Evolutionary conservation across 2,113 vertebrate genomes (phyloP).

Genomic region (Eublepharis macularius): DNA sequence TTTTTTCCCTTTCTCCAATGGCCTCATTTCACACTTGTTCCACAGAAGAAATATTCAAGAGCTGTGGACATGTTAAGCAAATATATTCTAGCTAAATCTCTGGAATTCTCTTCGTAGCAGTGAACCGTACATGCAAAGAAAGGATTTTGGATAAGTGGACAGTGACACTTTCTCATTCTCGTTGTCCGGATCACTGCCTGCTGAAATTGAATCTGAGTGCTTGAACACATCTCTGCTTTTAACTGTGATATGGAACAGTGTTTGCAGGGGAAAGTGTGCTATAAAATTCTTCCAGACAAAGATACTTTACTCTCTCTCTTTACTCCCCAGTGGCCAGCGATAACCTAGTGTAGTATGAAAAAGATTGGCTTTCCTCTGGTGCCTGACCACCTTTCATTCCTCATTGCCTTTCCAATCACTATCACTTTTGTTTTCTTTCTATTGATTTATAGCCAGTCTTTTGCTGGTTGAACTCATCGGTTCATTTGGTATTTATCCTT

Average conservation of each 20-base stretch:
- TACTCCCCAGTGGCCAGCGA: conserved; percentile 10
- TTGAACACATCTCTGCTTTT: conserved; percentile 14
- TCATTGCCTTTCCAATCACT: not conserved
- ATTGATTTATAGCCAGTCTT: not conserved
- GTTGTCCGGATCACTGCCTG: conserved; percentile 18
- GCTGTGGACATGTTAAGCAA: conserved; percentile 9
- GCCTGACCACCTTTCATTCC: not conserved
- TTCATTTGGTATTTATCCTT: conserved; percentile 3
- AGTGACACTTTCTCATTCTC: not conserved
- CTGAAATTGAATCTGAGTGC: conserved; percentile 8
- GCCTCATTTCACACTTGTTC: not conserved
- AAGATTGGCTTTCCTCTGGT: not conserved
- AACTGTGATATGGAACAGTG: not conserved
- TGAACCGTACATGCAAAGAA: not conserved
- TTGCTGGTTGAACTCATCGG: not conserved
- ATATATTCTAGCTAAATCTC: not conserved
- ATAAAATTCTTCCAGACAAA: not conserved
- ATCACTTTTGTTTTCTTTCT: not conserved
- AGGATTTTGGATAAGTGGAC: not conserved
- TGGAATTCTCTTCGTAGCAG: not conserved
- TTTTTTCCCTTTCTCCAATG: not conserved
- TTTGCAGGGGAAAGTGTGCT: not conserved
- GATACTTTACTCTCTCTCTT: not conserved
- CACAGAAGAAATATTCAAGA: not conserved
- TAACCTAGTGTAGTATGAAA: not conserved